Evolutionary conservation across 2,888 invertebrate genomes (phyloP), one percentile per base, ranked within the genome.

Genomic region (Allacma fusca): DNA sequence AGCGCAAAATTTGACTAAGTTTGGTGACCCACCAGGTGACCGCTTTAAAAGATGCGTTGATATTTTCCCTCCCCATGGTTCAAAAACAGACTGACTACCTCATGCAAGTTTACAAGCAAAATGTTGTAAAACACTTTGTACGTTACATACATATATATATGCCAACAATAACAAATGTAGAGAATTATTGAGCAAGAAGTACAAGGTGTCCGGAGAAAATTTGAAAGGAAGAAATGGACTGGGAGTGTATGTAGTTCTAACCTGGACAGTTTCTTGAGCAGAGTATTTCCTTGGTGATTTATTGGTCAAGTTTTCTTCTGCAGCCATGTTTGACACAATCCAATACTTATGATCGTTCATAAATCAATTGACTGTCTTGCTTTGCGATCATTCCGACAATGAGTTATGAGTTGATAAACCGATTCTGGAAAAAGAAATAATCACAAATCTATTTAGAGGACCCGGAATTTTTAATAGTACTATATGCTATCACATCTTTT

Each of bases 191-290:
- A 34, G 34, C 34, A 34, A 4, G 34, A 34, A 34, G 34, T 34
- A 34, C 34, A 34, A 34, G 34, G n/a, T n/a, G n/a, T n/a, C n/a
- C n/a, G n/a, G 9, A 50, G 50, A 50, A 1, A 2, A 50, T 50
- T 5, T 50, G 50, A 4, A 50, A 50, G 16, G 2, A 50, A 50
- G 16, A 50, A 50, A 50, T 50, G 5, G 34, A 34, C 34, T 34
- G 34, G 34, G 57, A 19, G 21, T 57, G 57, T 57, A 7, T n/a
- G n/a, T 57, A 34, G 12, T 57, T 1, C 82, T 81, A 79, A 83
- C 83, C 79, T 83, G 83, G 26, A 83, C 81, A 19, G 83, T 83
- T 79, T 83, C 83, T 74, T 83, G 83, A n/a, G 83, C 83, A 5
- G 83, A 81, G 62, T 83, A 83, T 68, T 83, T 83, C 50, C 81